Percentiles rank a stretch among this genome's conserved stretches.
Evolutionary conservation across 2,113 vertebrate genomes (phyloP).

Genomic region (Hemibagrus wyckioides): DNA sequence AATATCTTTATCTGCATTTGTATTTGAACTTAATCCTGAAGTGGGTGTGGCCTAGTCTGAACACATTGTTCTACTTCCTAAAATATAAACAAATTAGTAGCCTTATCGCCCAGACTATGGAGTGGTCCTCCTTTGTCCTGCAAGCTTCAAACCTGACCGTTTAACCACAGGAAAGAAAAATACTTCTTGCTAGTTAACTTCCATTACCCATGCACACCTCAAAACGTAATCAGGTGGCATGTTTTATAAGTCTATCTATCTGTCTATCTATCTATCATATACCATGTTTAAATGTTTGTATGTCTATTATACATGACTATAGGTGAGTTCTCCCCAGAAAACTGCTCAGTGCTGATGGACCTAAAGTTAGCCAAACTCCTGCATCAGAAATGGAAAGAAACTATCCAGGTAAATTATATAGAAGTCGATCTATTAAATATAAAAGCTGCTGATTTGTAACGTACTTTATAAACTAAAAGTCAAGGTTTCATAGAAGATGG

Average conservation of each 20-base stretch:
- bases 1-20: neutral
- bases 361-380: slow-evolving; percentile 89
- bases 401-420: slow-evolving; percentile 76
- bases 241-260: too few species aligned
- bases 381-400: slow-evolving; percentile 96
- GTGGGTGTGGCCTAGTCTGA: neutral
- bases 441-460: neutral
- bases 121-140: too few species aligned
- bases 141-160: too few species aligned
- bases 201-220: neutral
- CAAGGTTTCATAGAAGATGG: neutral
- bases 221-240: too few species aligned
- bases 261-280: too few species aligned
- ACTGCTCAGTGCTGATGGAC: slow-evolving; percentile 92
- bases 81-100: too few species aligned
- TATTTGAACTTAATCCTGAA: neutral
- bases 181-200: neutral
- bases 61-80: too few species aligned
- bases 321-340: slow-evolving; percentile 84
- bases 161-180: neutral
- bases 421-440: neutral
- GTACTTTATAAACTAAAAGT: neutral
- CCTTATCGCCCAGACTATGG: neutral
- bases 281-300: neutral
- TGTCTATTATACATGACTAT: slow-evolving; percentile 38